Evolutionary conservation across 1,140 invertebrate species (phyloP).

Genomic region (Glomeris maerens): DNA sequence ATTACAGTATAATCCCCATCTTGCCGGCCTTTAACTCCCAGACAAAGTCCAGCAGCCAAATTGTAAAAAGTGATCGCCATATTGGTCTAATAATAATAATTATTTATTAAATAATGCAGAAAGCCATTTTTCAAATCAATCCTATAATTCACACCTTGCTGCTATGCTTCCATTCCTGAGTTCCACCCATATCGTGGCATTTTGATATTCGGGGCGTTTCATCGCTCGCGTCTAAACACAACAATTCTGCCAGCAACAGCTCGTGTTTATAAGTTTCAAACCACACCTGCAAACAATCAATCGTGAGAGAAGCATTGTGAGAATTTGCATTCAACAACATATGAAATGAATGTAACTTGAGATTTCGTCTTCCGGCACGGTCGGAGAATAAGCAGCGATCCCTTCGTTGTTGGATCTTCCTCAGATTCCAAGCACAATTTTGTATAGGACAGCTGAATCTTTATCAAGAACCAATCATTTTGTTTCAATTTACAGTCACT

Average conservation of each 20-base stretch:
- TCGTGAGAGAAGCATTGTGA: conserved; percentile 10
- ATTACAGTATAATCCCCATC: conserved; percentile 21
- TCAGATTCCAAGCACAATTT: conserved; percentile 59
- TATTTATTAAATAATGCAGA: background rate
- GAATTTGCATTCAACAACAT: conserved; percentile 1
- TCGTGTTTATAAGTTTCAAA: conserved; percentile 72
- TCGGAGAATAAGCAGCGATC: conserved; percentile 50
- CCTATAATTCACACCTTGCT: conserved; percentile 36
- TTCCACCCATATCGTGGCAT: conserved; percentile 78
- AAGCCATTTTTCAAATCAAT: background rate
- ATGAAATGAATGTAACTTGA: conserved; percentile 39
- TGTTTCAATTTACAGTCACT: conserved; percentile 9
- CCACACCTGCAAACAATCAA: conserved; percentile 49
- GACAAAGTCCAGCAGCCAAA: conserved; percentile 65
- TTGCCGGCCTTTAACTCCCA: conserved; percentile 33
- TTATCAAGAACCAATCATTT: conserved; percentile 23
- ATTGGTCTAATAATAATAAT: conserved; percentile 35
- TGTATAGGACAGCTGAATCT: conserved; percentile 53
- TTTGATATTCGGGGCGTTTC: conserved; percentile 57
- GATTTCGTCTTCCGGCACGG: conserved; percentile 47
- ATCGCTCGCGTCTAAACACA: conserved; percentile 64
- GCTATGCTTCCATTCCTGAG: conserved; percentile 75
- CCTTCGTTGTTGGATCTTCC: conserved; percentile 63
- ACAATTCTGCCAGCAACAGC: conserved; percentile 62
- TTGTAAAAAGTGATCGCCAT: conserved; percentile 76